Evolutionary conservation across 2,113 vertebrate genomes (phyloP), one percentile per base, ranked within the genome.

Genomic region (Lucifuga dentata): DNA sequence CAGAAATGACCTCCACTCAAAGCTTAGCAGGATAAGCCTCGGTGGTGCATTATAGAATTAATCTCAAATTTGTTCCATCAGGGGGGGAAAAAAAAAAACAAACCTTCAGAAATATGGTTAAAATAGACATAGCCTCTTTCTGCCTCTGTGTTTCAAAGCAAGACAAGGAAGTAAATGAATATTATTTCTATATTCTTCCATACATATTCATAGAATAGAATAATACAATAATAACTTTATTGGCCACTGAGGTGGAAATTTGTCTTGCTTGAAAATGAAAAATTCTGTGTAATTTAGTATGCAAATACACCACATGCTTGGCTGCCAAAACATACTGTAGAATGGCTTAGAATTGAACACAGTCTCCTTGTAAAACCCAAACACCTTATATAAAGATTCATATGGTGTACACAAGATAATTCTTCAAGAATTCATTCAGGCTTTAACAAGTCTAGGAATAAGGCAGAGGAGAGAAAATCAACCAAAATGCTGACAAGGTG

Each of bases 401-500:
- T 23, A 71, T 50, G 10, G 21, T n/a, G 9, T 46, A 46, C 21
- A 59, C 40, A 35, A 82, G 20, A 46, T 29, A 33, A 50, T 20
- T 58, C 43, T 65, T 70, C 17, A 49, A 39, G 21, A 70, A 41
- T 66, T 5, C 46, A 49, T 46, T 72, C 16, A 15, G 29, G 20
- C 10, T 57, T 73, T 60, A 63, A 60, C 59, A 69, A 60, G 61
- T 74, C 26, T 13, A 21, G 13, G 11, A 44, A 46, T 44, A 40
- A 68, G 35, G 57, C 49, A 62, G 48, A 59, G 40, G 21, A 64
- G 63, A 78, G 70, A 86, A 75, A 76, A 61, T 43, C 36, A 40
- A 61, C 26, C 68, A 85, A 88, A 81, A 33, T 73, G 83, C 88
- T 87, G 86, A 88, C 68, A 11, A 19, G 57, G 76, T 68, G 43